Evolutionary conservation across 2,797 vertebrate species (phyloP).

Genomic region (Anisognathus igniventris): DNA sequence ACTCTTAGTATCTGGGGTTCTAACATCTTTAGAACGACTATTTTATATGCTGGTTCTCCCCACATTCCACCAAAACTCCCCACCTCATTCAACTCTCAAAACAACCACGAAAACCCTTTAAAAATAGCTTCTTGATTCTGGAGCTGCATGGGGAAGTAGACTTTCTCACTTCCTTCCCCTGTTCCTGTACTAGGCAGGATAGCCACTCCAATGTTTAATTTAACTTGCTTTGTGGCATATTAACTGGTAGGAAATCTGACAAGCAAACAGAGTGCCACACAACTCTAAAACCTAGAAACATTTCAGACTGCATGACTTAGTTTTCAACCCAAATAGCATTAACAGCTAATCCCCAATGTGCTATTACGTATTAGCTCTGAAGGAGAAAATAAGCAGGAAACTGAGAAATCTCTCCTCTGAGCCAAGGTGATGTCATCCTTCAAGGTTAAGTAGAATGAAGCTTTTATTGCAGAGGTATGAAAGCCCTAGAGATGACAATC

Average conservation of each 20-base stretch:
- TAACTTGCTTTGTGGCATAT: not conserved
- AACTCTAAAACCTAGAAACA: not conserved
- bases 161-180: rapidly evolving
- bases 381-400: constrained; percentile 61
- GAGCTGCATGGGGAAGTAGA: not conserved
- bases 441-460: constrained; percentile 42
- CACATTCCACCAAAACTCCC: rapidly evolving
- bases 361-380: constrained; percentile 60
- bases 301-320: not conserved
- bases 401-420: constrained; percentile 39
- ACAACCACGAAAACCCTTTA: not conserved
- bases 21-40: not conserved
- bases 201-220: not conserved
- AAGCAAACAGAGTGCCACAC: not conserved
- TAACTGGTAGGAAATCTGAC: not conserved
- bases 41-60: not conserved
- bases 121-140: not conserved
- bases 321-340: not conserved
- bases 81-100: not conserved
- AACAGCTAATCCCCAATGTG: not conserved
- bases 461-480: constrained; percentile 26
- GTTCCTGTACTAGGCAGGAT: rapidly evolving
- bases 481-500: constrained; percentile 5
- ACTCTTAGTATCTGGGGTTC: not conserved
- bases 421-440: constrained; percentile 32